These are phyloP conservation scores for Scaptomyza pallida DNA, from an alignment of 1,140 invertebrate genomes.

Conservation along the genomic window DNA sequence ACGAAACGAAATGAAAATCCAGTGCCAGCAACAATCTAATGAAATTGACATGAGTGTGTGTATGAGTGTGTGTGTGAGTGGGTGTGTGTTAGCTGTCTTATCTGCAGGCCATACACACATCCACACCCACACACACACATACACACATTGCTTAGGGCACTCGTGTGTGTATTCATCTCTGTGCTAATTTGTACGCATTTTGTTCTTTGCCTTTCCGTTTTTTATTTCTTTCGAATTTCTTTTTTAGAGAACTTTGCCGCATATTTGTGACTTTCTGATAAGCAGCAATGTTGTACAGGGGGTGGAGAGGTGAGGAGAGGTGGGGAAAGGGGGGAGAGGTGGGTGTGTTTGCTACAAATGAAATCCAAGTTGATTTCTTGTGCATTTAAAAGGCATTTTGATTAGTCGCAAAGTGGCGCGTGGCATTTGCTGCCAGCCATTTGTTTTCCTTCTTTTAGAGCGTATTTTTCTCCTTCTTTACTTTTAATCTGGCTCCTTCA, in stretches of 20 bases:
- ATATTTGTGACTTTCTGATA: conserved; percentile 54
- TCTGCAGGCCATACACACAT: conserved; percentile 34
- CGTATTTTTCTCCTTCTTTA: neutral
- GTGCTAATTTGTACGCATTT: conserved; percentile 78
- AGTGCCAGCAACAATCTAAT: conserved; percentile 66
- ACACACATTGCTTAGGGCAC: conserved; percentile 37
- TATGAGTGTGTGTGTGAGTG: neutral
- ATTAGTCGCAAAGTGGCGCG: conserved; percentile 71
- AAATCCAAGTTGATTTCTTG: conserved; percentile 72
- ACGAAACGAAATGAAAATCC: conserved; percentile 38
- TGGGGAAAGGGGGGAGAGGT: neutral
- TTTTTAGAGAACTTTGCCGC: conserved; percentile 22
- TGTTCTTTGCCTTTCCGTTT: conserved; percentile 18
- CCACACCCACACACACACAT: conserved; percentile 38
- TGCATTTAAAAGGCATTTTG: conserved; percentile 80
- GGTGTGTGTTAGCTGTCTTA: conserved; percentile 52
- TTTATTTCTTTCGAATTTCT: conserved; percentile 1
- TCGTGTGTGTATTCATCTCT: conserved; percentile 76
- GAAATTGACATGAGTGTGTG: conserved; percentile 62
- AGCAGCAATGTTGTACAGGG: neutral
- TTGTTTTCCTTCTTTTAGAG: conserved; percentile 15
- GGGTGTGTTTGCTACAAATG: conserved; percentile 30
- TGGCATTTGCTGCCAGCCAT: conserved; percentile 51
- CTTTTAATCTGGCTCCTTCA: no score
- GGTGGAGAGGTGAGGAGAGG: neutral